A percentile compares a stretch with the other conserved stretches of the same genome.
These are phyloP conservation scores for Ctenochaetus hawaiiensis DNA, from an alignment of 2,797 vertebrate species.

Conservation along the genomic window DNA sequence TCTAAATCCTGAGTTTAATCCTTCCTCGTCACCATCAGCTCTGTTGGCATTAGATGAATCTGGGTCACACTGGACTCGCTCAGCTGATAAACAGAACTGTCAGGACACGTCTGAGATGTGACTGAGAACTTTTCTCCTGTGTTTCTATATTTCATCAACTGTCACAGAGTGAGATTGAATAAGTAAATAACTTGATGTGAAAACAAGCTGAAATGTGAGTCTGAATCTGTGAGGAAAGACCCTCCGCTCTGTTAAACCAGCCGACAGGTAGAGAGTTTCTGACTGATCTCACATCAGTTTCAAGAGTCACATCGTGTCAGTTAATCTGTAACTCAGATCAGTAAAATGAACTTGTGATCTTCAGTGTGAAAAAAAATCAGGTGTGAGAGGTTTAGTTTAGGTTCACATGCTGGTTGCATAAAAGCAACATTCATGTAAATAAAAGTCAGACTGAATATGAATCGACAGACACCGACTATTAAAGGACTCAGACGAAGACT, in stretches of 20 bases:
- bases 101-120: not conserved
- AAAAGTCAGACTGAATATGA: not conserved
- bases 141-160: not conserved
- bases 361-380: not conserved
- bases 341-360: not conserved
- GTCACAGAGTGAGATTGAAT: not conserved
- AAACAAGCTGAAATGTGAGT: too few relatives aligned
- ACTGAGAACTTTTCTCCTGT: not conserved
- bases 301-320: too few relatives aligned
- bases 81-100: not conserved
- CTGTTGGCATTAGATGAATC: conserved; percentile 24
- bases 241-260: too few relatives aligned
- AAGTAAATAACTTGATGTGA: too few relatives aligned
- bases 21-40: not conserved
- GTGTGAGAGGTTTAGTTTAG: not conserved
- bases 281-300: too few relatives aligned
- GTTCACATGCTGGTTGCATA: not conserved
- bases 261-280: too few relatives aligned
- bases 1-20: conserved; percentile 51
- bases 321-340: not conserved
- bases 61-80: conserved; percentile 28
- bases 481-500: not conserved
- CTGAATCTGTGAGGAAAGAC: too few relatives aligned
- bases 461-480: not conserved
- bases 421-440: not conserved